Evolutionary conservation across 2,888 invertebrate genomes (phyloP).

Genomic region (Torymus texanus): DNA sequence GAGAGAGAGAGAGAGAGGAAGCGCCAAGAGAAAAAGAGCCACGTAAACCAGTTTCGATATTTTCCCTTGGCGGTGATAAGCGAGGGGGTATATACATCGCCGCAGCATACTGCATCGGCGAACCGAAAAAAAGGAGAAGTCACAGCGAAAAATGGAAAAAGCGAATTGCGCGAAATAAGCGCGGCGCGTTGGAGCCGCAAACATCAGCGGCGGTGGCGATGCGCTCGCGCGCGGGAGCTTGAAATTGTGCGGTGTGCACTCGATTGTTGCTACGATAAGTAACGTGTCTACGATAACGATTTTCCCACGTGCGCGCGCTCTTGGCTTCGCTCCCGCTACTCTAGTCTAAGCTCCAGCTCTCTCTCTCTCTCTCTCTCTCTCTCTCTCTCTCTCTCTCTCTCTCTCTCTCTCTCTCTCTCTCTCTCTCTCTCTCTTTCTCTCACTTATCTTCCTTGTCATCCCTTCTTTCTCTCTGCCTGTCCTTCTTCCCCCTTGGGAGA

Average conservation of each 20-base stretch:
- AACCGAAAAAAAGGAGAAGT: background rate
- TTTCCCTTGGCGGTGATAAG: background rate
- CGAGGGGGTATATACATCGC: too few species aligned
- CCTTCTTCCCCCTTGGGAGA: too few species aligned
- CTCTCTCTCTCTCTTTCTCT: too few species aligned
- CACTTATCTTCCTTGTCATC: too few species aligned
- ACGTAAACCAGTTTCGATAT: conserved; percentile 34
- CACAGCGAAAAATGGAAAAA: background rate
- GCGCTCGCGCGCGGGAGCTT: background rate
- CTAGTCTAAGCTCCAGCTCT: too few species aligned
- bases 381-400: too few species aligned
- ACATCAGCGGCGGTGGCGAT: background rate
- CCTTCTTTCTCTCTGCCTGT: too few species aligned
- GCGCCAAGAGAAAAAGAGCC: too few species aligned
- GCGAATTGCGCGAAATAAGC: background rate
- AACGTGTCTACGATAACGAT: conserved; percentile 38
- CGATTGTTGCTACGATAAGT: conserved; percentile 12
- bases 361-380: too few species aligned
- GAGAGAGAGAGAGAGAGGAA: background rate
- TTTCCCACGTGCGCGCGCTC: conserved; percentile 5
- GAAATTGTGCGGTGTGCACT: background rate
- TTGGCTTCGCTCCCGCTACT: background rate
- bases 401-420: too few species aligned
- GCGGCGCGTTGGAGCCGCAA: background rate
- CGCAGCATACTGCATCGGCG: background rate